Evolutionary conservation across 1,140 invertebrate genomes (phyloP), one percentile per base, ranked within the genome.

Genomic region (Elymnias hypermnestra): DNA sequence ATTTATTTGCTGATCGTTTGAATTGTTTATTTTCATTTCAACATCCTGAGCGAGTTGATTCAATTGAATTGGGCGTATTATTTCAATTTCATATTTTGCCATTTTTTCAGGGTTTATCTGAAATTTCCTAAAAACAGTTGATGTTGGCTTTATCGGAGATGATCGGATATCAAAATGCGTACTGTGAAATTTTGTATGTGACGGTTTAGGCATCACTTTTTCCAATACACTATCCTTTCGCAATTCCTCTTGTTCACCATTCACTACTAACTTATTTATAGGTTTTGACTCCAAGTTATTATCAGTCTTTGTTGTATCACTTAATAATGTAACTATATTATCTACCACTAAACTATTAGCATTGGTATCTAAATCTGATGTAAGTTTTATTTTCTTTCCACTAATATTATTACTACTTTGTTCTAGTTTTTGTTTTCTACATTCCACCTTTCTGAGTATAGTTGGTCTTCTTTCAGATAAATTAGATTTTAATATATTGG

Each of bases 121-220:
- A 45, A 84, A 81, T 48, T 75, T 84, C 35, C 64, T 55, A 31
- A 84, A 81, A 1, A 71, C 60, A 18, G 72, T 68, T 3, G 78
- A 72, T 1, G 81, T 66, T 7, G 74, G 52, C 65, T 84, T 84
- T 15, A 84, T 84, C 10, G 81, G 81, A 5, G 81, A 84, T 9
- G 81, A 84, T 40, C 81, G 53, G 14, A 84, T 84, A 53, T 84
- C 78, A 31, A 84, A 84, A 58, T 84, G 78, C 23, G 81, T 54
- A 45, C 77, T 82, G 36, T 73, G 76, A 33, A 84, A 84, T 55
- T 77, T 60, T 18, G 72, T 49, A 38, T 76, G 74, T 8, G 57
- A 18, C 1, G 63, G 47, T 58, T 59, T 62, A 15, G 14, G 5
- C 5, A 15, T 14, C 2, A 29, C 12, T 38, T 44, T 21, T 51